phyloP scores from a whole-genome alignment of 35 echinoderm and acorn worm species.

The Heliocidaris tuberculata region DNA sequence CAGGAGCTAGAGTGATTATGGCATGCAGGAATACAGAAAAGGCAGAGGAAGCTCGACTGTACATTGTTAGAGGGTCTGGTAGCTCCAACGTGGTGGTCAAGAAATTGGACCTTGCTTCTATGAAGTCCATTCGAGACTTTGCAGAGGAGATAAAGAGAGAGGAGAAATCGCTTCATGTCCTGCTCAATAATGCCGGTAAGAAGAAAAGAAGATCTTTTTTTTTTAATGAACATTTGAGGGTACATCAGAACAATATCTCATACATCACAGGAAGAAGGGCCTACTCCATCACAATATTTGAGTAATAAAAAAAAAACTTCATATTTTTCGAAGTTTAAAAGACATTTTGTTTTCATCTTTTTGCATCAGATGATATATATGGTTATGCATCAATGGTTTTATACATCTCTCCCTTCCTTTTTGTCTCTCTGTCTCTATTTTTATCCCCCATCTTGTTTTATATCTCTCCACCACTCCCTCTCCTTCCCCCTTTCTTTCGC shows the following conservation, averaged over 20 bases:
- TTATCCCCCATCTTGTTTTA: too few relatives aligned
- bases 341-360: background rate
- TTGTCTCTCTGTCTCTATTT: too few relatives aligned
- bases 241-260: too few relatives aligned
- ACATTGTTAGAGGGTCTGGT: conserved; percentile 23
- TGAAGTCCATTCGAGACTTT: conserved; percentile 57
- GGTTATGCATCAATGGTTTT: too few relatives aligned
- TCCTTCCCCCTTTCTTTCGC: background rate
- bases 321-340: too few relatives aligned
- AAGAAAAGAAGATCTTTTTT: background rate
- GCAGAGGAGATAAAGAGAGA: conserved; percentile 46
- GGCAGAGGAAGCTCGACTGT: conserved; percentile 28
- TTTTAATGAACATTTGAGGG: too few relatives aligned
- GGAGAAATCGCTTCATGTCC: conserved; percentile 36
- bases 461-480: too few relatives aligned
- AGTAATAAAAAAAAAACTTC: too few relatives aligned
- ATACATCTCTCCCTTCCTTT: too few relatives aligned
- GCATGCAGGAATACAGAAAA: conserved; percentile 41
- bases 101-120: conserved; percentile 48
- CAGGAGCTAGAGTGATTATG: conserved; percentile 59
- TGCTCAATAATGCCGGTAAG: conserved; percentile 60
- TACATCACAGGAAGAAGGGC: too few relatives aligned
- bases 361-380: too few relatives aligned
- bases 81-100: conserved; percentile 39
- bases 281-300: too few relatives aligned